phyloP scores from a whole-genome alignment of 2,113 vertebrate species.

The Myotis yumanensis region DNA sequence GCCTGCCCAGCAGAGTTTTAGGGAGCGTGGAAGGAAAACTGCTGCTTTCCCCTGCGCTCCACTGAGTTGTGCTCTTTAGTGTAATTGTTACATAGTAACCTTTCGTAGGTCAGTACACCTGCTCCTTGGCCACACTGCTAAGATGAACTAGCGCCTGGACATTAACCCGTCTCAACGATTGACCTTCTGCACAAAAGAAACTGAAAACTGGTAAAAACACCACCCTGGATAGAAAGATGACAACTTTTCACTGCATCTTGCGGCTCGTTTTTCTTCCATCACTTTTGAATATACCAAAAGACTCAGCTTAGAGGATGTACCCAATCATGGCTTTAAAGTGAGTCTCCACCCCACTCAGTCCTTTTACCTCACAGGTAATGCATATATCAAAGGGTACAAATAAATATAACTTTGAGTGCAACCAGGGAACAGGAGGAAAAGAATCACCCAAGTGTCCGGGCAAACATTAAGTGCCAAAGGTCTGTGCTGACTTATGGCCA shows the following conservation, averaged over 20 bases:
- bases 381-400: constrained; percentile 28
- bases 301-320: not conserved
- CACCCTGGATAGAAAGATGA: not conserved
- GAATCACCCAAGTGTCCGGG: constrained; percentile 58
- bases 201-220: constrained; percentile 10
- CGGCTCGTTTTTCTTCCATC: not conserved
- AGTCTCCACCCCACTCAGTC: not conserved
- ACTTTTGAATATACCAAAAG: not conserved
- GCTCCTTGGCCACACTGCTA: constrained; percentile 31
- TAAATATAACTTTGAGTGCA: constrained; percentile 49
- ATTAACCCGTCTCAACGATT: constrained; percentile 5
- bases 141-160: constrained; percentile 13
- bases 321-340: not conserved
- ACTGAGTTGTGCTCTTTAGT: not conserved
- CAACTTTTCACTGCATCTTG: not conserved
- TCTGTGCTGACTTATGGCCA: constrained; percentile 62
- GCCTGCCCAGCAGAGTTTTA: not conserved
- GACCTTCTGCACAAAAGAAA: constrained; percentile 38
- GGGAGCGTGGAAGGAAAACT: not conserved
- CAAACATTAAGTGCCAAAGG: constrained; percentile 44
- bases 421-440: not conserved
- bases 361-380: not conserved
- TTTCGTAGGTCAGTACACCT: constrained; percentile 50
- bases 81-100: not conserved
- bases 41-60: not conserved